Evolutionary conservation across 1,140 invertebrate species (phyloP), one percentile per base, ranked within the genome.

Genomic region (Polypedilum pembai): DNA sequence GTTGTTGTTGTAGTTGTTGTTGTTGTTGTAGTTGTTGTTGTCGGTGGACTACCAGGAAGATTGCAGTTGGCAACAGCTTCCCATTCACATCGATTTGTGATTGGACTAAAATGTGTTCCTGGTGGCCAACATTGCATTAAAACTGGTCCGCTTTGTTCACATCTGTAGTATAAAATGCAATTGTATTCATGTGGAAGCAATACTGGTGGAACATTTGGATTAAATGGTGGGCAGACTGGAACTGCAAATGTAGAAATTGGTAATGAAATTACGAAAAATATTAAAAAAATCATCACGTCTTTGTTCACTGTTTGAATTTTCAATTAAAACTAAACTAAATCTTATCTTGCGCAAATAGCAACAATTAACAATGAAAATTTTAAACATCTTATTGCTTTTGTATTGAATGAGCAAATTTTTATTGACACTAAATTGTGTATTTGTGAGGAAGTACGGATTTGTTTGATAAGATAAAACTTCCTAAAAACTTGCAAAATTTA

Each of bases 51-150:
- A 3, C 45, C 45, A 56, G 10, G 4, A 12, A 56, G n/a, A 1
- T 3, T 10, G 12, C 45, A 56, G n/a, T 56, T 56, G 1, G 45
- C 45, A 1, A 56, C 45, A 12, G 45, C 45, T 56, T 56, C 45
- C 45, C 45, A 56, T 15, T 56, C 45, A 15, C 45, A 56, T 56
- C 45, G 8, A 15, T 56, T 56, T 56, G 45, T 56, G 15, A n/a
- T 15, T 12, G 45, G 45, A 56, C 45, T 56, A 56, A 56, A 56
- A 56, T 56, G 45, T n/a, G 45, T 56, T 12, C 45, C 45, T 12
- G 45, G 45, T 15, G 45, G 45, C 45, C 45, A 56, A 56, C 45
- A 56, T 56, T 56, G 10, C 45, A 56, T 56, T 56, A 56, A 56
- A 1, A 56, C 10, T 56, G 45, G 45, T 1, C 45, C 45, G 15